Base-by-base conservation (phyloP, 2,888 invertebrate genomes). In the Sphaerophoria rueppellii region DNA sequence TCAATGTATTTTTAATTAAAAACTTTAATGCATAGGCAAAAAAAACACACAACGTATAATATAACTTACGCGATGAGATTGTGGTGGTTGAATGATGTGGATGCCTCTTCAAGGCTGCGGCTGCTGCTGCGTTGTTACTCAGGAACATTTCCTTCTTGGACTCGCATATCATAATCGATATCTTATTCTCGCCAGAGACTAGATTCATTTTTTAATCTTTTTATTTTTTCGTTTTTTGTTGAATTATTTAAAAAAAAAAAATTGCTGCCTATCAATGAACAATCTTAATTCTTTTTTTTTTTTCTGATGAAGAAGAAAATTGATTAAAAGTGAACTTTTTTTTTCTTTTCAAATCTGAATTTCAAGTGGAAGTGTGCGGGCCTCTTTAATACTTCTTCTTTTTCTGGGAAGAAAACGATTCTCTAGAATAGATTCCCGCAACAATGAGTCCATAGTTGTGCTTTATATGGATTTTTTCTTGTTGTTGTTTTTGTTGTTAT, bases 111-210 rank as follows among this genome's bases (percentile, higher is more conserved):
- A 82, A 24, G 14, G 74, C 73, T 57, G 63, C 55, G 52, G 78
- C 73, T 60, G 81, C 46, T 55, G 72, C 48, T 61, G 77, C 24
- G 12, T 34, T 63, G 65, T 82, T 86, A 65, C 71, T 85, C 73
- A 87, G 78, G 63, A 85, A 74, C 86, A 87, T 74, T 79, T 87
- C 86, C 85, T 87, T 87, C 63, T 87, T 87, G 46, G 88, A 77
- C 74, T 88, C 88, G 80, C 86, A 86, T 70, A 88, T 87, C 85
- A 86, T 86, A 72, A 88, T 86, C 78, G 87, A 86, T 77, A 88
- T 86, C 69, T 88, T 88, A 78, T 87, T 88, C 79, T 88, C 87
- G 11, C 82, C 82, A 46, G 85, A 78, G 34, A 88, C 81, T 35
- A 85, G 72, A 77, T 87, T 88, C 88, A 88, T 88, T 55, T 80